Conservation (phyloP, 2,888 invertebrate species). For the Hydraecia micacea region DNA sequence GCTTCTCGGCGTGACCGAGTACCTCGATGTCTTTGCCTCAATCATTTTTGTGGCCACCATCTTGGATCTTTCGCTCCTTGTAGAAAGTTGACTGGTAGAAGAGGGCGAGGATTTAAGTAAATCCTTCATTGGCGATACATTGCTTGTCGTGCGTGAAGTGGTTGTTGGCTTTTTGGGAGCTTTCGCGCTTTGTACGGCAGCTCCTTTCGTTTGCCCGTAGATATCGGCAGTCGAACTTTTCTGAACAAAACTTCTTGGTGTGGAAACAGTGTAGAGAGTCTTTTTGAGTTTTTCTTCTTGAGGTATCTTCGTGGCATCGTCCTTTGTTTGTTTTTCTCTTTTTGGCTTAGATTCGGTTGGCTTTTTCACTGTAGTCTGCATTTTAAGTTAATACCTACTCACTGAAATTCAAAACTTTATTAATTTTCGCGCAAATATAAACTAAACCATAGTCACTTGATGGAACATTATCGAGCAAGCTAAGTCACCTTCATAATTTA, state of each 20-base stretch:
- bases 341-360: conserved; percentile 43
- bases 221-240: conserved; percentile 82
- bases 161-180: conserved; percentile 76
- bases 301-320: conserved; percentile 66
- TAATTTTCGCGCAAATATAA: background rate
- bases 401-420: conserved; percentile 29
- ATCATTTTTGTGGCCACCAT: conserved; percentile 50
- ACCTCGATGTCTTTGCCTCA: conserved; percentile 58
- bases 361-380: conserved; percentile 75
- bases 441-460: background rate
- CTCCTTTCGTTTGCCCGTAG: conserved; percentile 78
- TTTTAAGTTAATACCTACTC: conserved; percentile 48
- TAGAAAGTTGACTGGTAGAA: conserved; percentile 71
- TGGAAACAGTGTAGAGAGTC: conserved; percentile 70
- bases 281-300: conserved; percentile 79
- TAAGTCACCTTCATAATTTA: background rate
- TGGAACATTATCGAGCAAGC: background rate
- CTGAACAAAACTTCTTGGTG: conserved; percentile 78
- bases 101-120: conserved; percentile 80
- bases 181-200: conserved; percentile 61
- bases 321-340: conserved; percentile 71
- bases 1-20: conserved; percentile 56
- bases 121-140: conserved; percentile 80
- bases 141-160: conserved; percentile 61
- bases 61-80: conserved; percentile 60